Evolutionary conservation across 2,888 invertebrate species (phyloP).

Genomic region (Hemaris fuciformis): DNA sequence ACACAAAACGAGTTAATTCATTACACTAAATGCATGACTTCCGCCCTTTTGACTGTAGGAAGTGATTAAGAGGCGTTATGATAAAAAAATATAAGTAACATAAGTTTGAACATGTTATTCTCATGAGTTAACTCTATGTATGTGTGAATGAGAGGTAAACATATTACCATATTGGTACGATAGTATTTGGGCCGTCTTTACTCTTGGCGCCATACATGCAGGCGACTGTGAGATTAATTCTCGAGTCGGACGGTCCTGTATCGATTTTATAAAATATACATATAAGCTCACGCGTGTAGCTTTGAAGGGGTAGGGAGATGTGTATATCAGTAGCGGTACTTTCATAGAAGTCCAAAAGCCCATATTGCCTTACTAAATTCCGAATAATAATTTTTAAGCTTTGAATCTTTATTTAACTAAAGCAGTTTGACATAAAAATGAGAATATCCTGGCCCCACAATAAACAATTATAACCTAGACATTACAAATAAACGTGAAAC

Average conservation of each 20-base stretch:
- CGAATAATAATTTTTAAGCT: too few species aligned
- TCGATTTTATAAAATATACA: not conserved
- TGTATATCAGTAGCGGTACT: too few species aligned
- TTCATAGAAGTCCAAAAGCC: too few species aligned
- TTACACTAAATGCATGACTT: constrained; percentile 72
- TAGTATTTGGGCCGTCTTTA: constrained; percentile 10
- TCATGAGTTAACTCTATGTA: constrained; percentile 60
- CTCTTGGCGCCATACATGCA: not conserved
- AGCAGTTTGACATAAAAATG: too few species aligned
- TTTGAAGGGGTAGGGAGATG: too few species aligned
- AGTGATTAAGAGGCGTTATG: constrained; percentile 71
- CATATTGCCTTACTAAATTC: too few species aligned
- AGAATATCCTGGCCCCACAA: too few species aligned
- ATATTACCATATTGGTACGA: constrained; percentile 28
- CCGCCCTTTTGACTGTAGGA: constrained; percentile 77
- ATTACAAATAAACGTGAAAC: too few species aligned
- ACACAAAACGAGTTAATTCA: constrained; percentile 69
- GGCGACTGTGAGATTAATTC: not conserved
- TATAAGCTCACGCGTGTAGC: too few species aligned
- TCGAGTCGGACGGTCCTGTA: not conserved
- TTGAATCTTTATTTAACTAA: too few species aligned
- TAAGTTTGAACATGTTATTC: constrained; percentile 65
- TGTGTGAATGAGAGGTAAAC: constrained; percentile 52
- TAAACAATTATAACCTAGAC: too few species aligned
- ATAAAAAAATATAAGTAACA: constrained; percentile 60